phyloP scores from a whole-genome alignment of 2,888 invertebrate species.

The Tuta absoluta region DNA sequence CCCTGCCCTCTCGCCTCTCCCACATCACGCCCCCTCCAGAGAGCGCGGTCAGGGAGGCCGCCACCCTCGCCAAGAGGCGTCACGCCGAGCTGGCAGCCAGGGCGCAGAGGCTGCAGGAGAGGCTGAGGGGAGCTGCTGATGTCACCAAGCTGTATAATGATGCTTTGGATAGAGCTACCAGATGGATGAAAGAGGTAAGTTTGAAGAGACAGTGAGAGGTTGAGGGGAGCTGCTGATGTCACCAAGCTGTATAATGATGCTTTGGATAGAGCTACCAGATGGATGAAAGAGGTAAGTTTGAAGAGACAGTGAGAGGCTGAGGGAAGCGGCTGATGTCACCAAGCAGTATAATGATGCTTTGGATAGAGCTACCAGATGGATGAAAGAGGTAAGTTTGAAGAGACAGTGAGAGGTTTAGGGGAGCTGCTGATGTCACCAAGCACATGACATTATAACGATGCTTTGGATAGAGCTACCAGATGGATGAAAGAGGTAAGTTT shows the following conservation, averaged over 20 bases:
- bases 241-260: conserved; percentile 87
- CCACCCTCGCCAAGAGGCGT: conserved; percentile 88
- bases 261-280: conserved; percentile 88
- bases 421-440: conserved; percentile 82
- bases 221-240: conserved; percentile 87
- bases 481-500: conserved; percentile 88
- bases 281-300: conserved; percentile 87
- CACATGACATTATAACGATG: conserved; percentile 90
- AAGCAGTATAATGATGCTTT: conserved; percentile 88
- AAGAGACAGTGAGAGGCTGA: conserved; percentile 90
- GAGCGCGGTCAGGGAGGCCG: conserved; percentile 89
- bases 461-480: conserved; percentile 88
- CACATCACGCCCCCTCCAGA: conserved; percentile 87
- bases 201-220: no score
- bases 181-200: conserved; percentile 88
- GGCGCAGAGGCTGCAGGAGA: conserved; percentile 91
- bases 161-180: conserved; percentile 89
- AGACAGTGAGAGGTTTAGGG: conserved; percentile 90
- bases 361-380: conserved; percentile 90
- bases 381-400: conserved; percentile 85
- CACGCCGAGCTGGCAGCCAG: conserved; percentile 91
- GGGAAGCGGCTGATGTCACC: conserved; percentile 84
- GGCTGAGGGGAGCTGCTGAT: conserved; percentile 88
- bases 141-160: conserved; percentile 84
- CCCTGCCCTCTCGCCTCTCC: conserved; percentile 89